Evolutionary conservation across 1,140 invertebrate species (phyloP), one percentile per base, ranked within the genome.

Genomic region (Anastrepha ludens): DNA sequence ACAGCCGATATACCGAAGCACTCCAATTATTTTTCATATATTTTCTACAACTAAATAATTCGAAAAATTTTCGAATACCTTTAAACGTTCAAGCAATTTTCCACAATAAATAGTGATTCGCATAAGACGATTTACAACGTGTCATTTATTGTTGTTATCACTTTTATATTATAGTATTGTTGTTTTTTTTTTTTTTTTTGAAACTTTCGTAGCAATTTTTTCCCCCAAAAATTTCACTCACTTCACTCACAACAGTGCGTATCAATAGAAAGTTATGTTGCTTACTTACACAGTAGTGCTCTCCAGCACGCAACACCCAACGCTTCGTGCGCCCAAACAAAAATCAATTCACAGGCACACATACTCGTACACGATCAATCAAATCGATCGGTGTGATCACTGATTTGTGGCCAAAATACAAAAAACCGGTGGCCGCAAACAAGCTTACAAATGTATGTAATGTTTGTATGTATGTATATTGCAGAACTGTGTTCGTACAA

Each of bases 341-440:
- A 44, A 55, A 81, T 29, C 50, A 74, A 74, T 47, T 13, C 70
- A 8, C 15, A 74, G 13, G 9, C n/a, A 58, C n/a, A 55, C 74
- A 29, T n/a, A 55, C 47, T 9, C 47, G 55, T 5, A 81, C n/a
- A 41, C 74, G n/a, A 81, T 81, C 74, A 81, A 81, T 81, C 74
- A 81, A 81, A 81, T 81, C 74, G 74, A 81, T 58, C 47, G 44
- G 6, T 55, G 47, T 81, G 41, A 47, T 81, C 74, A 81, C 47
- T 6, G 74, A n/a, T 81, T 81, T 81, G 50, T 81, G 74, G 74
- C 74, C 41, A 55, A 81, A 81, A 81, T 29, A 81, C 74, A 55
- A 81, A 81, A 81, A 81, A 81, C 74, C 74, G 74, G 74, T 81
- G 74, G n/a, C n/a, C 50, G 47, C 47, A 50, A 29, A 81, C 74